Evolutionary conservation across 2,113 vertebrate species (phyloP).

Genomic region (Eleginops maclovinus): DNA sequence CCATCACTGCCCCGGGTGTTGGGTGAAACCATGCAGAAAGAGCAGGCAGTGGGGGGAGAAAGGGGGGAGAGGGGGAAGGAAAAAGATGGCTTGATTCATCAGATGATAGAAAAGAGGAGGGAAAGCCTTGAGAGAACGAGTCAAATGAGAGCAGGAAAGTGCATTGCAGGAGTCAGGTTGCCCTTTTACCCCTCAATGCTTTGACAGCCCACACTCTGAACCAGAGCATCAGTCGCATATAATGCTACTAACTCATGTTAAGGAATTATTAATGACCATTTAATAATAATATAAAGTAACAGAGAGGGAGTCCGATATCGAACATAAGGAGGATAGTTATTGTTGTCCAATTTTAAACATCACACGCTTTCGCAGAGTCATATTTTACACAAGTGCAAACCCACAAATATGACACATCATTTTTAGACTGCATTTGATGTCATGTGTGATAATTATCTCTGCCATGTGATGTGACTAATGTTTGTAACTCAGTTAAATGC

Average conservation of each 20-base stretch:
- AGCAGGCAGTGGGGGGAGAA: neutral
- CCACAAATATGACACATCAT: too few relatives aligned
- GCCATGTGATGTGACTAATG: too few relatives aligned
- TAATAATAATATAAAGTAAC: neutral
- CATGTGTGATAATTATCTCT: too few relatives aligned
- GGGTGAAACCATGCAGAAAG: slow-evolving; percentile 36
- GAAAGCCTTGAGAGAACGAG: neutral
- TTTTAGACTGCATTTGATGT: too few relatives aligned
- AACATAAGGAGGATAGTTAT: too few relatives aligned
- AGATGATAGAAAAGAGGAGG: neutral
- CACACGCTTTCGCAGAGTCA: too few relatives aligned
- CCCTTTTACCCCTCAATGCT: neutral
- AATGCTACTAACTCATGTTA: neutral
- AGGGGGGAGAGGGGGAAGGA: slow-evolving; percentile 4
- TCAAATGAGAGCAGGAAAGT: neutral
- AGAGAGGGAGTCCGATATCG: too few relatives aligned
- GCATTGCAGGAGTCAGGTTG: neutral
- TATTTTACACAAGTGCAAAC: too few relatives aligned
- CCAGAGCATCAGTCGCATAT: neutral
- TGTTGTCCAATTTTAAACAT: too few relatives aligned
- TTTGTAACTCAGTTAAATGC: too few relatives aligned
- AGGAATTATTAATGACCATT: neutral
- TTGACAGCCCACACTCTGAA: neutral
- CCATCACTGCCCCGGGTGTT: slow-evolving; percentile 10
- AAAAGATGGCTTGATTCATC: neutral